These are phyloP conservation scores for Synergus laeviventris DNA, from an alignment of 2,888 invertebrate species.

Conservation along the genomic window DNA sequence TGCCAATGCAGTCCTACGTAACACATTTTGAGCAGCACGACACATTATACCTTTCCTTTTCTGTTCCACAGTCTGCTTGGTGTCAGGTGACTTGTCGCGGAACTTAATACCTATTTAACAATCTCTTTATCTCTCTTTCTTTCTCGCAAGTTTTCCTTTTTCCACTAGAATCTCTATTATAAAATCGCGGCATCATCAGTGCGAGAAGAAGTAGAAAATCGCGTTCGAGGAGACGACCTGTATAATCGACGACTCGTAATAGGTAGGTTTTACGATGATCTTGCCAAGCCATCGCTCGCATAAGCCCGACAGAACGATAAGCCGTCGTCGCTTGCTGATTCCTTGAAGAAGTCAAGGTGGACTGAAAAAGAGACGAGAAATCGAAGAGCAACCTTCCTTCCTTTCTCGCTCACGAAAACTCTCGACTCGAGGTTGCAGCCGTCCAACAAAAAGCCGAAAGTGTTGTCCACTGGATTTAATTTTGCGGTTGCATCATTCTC, in stretches of 20 bases:
- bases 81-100: slow-evolving; percentile 33
- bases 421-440: slow-evolving; percentile 42
- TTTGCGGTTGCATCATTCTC: slow-evolving; percentile 52
- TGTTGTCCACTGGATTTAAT: slow-evolving; percentile 53
- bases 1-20: slow-evolving; percentile 4
- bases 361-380: slow-evolving; percentile 9
- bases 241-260: slow-evolving; percentile 53
- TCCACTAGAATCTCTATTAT: not conserved
- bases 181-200: slow-evolving; percentile 28
- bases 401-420: slow-evolving; percentile 47
- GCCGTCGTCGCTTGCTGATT: slow-evolving; percentile 43
- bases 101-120: slow-evolving; percentile 37
- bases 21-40: slow-evolving; percentile 23
- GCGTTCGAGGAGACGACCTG: slow-evolving; percentile 29
- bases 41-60: slow-evolving; percentile 22
- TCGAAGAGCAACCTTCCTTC: not conserved
- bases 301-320: slow-evolving; percentile 55
- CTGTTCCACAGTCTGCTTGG: slow-evolving; percentile 18
- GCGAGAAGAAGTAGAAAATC: slow-evolving; percentile 36
- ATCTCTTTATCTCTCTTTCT: slow-evolving; percentile 18
- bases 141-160: slow-evolving; percentile 10
- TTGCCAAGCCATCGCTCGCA: slow-evolving; percentile 54
- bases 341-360: not conserved
- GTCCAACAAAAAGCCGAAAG: slow-evolving; percentile 46
- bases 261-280: slow-evolving; percentile 61